Percentiles rank a stretch among this genome's conserved stretches.
phyloP scores from a whole-genome alignment of 2,888 invertebrate genomes.

The Nephrocerus scutellatus region DNA sequence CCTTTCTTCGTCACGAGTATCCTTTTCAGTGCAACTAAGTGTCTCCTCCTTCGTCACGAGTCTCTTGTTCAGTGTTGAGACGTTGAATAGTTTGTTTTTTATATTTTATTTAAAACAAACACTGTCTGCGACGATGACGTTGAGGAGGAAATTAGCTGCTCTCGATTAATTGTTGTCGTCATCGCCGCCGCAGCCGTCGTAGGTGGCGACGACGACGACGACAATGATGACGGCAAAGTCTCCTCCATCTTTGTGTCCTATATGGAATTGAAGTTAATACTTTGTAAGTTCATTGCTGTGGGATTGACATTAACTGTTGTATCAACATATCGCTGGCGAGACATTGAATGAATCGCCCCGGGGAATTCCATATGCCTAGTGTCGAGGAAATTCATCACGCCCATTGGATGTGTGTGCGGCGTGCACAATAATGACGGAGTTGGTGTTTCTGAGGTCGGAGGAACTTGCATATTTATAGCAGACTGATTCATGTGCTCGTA shows the following conservation, averaged over 20 bases:
- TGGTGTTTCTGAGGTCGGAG: constrained; percentile 48
- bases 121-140: no score
- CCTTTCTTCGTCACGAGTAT: no score
- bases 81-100: no score
- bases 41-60: no score
- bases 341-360: constrained; percentile 54
- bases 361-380: constrained; percentile 64
- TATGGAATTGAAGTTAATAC: constrained; percentile 70
- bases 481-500: constrained; percentile 44
- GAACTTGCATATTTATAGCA: constrained; percentile 47
- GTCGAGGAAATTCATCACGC: constrained; percentile 64
- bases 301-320: constrained; percentile 49
- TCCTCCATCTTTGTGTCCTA: constrained; percentile 54
- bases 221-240: no score
- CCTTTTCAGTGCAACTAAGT: no score
- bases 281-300: constrained; percentile 63
- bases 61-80: no score
- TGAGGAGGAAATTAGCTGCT: no score
- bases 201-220: constrained; percentile 39
- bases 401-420: constrained; percentile 57
- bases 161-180: no score
- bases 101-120: no score
- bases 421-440: constrained; percentile 56
- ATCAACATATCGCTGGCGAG: constrained; percentile 48
- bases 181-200: constrained; percentile 29